These are phyloP conservation scores for Crotalus viridis DNA, from an alignment of 2,113 vertebrate species.

Conservation along the genomic window DNA sequence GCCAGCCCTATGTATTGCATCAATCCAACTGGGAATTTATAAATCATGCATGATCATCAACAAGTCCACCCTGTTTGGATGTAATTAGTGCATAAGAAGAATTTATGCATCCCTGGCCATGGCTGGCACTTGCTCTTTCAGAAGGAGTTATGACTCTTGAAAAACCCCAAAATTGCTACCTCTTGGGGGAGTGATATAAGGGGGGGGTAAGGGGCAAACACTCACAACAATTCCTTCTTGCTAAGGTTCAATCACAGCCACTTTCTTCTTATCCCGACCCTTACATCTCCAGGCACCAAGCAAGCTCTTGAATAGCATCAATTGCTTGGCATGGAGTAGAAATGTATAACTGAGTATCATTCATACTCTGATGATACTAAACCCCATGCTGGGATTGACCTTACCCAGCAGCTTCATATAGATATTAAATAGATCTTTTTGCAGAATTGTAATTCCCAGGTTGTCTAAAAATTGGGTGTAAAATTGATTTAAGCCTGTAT, in stretches of 20 bases:
- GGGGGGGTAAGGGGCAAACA: neutral
- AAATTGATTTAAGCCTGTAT: neutral
- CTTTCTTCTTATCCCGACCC: neutral
- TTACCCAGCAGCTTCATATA: neutral
- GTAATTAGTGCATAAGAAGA: neutral
- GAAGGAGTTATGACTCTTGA: neutral
- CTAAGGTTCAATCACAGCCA: neutral
- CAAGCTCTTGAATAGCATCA: neutral
- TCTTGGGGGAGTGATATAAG: too few relatives aligned
- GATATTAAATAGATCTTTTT: neutral
- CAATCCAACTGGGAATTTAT: neutral
- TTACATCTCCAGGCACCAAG: neutral
- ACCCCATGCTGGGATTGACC: neutral
- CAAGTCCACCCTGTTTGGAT: neutral
- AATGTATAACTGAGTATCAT: neutral
- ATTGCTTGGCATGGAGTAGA: neutral
- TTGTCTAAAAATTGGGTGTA: neutral
- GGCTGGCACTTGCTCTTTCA: neutral
- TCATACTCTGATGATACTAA: neutral
- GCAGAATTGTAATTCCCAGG: neutral
- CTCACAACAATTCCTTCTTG: neutral
- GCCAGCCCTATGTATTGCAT: neutral
- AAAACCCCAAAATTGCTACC: neutral
- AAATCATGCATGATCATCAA: neutral
- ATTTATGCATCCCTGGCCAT: neutral